Evolutionary conservation across 1,140 invertebrate genomes (phyloP).

Genomic region (Drosophila pseudoananassae): DNA sequence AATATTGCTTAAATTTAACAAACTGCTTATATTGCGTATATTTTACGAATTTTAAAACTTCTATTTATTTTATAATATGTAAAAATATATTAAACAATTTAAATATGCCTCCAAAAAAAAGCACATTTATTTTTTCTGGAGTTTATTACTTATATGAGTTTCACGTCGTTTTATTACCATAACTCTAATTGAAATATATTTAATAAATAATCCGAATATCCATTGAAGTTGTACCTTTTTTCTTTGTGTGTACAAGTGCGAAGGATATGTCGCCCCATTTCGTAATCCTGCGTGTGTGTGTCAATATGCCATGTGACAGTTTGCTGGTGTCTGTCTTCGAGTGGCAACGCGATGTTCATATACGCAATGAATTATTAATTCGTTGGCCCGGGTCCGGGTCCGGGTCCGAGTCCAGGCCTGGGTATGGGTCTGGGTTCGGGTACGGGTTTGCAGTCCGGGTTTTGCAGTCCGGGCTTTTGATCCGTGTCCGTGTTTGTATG

Average conservation of each 20-base stretch:
- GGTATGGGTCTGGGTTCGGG: background rate
- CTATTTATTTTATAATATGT: no score
- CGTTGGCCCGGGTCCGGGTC: constrained; percentile 58
- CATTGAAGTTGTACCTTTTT: background rate
- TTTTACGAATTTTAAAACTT: background rate
- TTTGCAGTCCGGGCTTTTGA: constrained; percentile 16
- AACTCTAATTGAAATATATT: background rate
- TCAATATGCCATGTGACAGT: constrained; percentile 72
- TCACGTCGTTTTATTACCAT: no score
- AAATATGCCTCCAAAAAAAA: no score
- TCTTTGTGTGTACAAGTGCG: constrained; percentile 6
- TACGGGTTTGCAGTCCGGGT: background rate
- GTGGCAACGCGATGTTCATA: constrained; percentile 70
- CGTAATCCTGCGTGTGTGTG: constrained; percentile 32
- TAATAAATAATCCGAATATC: background rate
- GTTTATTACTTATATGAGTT: no score
- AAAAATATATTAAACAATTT: no score
- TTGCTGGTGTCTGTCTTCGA: constrained; percentile 57
- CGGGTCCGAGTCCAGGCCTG: constrained; percentile 1
- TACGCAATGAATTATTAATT: constrained; percentile 83
- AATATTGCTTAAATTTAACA: background rate
- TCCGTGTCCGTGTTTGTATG: constrained; percentile 40
- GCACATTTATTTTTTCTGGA: no score
- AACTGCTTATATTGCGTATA: background rate
- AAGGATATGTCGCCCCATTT: constrained; percentile 9